Evolutionary conservation across 2,888 invertebrate species (phyloP), one percentile per base, ranked within the genome.

Genomic region (Brenthis daphne): DNA sequence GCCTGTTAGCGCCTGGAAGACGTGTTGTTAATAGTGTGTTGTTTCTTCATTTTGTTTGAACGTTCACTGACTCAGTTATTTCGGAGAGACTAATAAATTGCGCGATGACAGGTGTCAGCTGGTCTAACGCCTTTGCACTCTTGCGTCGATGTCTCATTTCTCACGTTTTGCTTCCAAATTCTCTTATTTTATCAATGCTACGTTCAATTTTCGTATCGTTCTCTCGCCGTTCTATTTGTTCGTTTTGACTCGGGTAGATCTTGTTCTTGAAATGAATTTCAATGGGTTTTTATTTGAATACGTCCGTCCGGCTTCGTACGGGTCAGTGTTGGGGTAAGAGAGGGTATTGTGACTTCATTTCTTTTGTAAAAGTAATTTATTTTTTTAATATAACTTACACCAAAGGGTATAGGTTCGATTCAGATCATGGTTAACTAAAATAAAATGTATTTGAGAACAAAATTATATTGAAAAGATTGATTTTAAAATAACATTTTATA

Each of bases 91-190:
- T 90, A 90, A 92, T 92, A 92, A 92, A 92, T 92, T 89, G 92
- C 90, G 87, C 86, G 92, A 92, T 92, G 92, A 92, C 92, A 92
- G 90, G 88, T 92, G 92, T 92, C 92, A 92, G 92, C 91, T 90
- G 92, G 90, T 89, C 88, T 84, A 87, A 87, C 92, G 92, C 92
- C 92, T 91, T 90, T 91, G 92, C 92, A 91, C 92, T 92, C 92
- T 89, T 88, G 91, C 91, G 92, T 88, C 90, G 91, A 91, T 90
- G 92, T 90, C 90, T 91, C 91, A 92, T 92, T 92, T 90, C 92
- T 91, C 90, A 91, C 90, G 89, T 83, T 90, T 86, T 87, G 85
- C 90, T 89, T 89, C 89, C 88, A 86, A 88, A 90, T 91, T 89
- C 88, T 91, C 91, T 92, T 92, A 91, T 92, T 92, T 91, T 88